A percentile compares a stretch with the other conserved stretches of the same genome.
Evolutionary conservation across 2,888 invertebrate genomes (phyloP).

Genomic region (Mythimna ferrago): DNA sequence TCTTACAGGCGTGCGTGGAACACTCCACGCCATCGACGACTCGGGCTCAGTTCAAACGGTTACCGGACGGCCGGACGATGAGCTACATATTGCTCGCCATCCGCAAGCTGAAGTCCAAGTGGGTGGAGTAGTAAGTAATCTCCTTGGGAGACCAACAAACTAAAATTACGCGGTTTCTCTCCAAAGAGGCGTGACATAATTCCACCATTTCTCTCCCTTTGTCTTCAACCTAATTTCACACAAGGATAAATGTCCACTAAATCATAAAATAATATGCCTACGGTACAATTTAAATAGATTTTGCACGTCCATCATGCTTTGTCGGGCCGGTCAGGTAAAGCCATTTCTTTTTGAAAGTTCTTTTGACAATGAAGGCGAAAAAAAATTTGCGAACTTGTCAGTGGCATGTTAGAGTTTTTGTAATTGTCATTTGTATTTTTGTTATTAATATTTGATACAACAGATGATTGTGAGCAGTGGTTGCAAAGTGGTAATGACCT

Average conservation of each 20-base stretch:
- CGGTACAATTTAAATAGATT: constrained; percentile 63
- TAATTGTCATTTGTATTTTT: constrained; percentile 29
- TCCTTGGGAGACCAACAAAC: constrained; percentile 3
- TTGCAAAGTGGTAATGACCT: too few species aligned
- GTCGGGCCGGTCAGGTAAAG: constrained; percentile 67
- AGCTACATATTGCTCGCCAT: too few species aligned
- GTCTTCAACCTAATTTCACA: constrained; percentile 35
- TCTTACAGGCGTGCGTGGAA: too few species aligned
- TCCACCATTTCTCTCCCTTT: constrained; percentile 8
- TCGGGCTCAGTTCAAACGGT: too few species aligned
- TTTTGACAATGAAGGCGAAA: constrained; percentile 47
- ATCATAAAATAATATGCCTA: constrained; percentile 63
- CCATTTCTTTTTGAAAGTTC: constrained; percentile 64
- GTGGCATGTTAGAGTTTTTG: constrained; percentile 53
- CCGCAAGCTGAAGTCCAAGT: too few species aligned
- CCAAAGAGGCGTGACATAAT: constrained; percentile 25
- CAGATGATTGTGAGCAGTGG: too few species aligned
- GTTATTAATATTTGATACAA: constrained; percentile 1
- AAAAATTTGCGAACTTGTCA: constrained; percentile 61
- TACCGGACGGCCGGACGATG: too few species aligned
- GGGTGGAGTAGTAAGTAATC: background rate
- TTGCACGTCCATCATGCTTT: constrained; percentile 70
- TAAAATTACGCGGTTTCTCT: background rate
- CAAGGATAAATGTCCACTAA: constrained; percentile 54
- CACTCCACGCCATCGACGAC: too few species aligned